These are phyloP conservation scores for Ooceraea biroi DNA, from an alignment of 1,140 invertebrate species.

Conservation along the genomic window DNA sequence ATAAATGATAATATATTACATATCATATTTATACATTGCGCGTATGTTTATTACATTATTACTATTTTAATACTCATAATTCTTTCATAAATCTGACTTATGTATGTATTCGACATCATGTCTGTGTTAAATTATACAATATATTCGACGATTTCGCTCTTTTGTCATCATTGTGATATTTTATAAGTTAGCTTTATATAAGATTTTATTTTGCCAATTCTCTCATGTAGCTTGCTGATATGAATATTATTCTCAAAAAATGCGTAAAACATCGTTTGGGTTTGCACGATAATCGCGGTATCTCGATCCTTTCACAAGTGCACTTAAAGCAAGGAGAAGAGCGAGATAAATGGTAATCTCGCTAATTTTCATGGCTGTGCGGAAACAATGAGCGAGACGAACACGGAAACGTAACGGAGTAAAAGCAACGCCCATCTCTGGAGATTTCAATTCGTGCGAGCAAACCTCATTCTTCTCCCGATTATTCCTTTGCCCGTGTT, in stretches of 20 bases:
- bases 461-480: slow-evolving; percentile 38
- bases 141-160: neutral
- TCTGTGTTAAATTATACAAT: neutral
- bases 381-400: neutral
- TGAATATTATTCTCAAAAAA: neutral
- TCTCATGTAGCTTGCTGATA: neutral
- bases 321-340: neutral
- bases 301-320: neutral
- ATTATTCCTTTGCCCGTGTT: slow-evolving; percentile 55
- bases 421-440: slow-evolving; percentile 42
- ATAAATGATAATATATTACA: no score
- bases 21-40: no score
- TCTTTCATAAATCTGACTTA: no score
- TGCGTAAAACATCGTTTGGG: no score
- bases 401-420: slow-evolving; percentile 32
- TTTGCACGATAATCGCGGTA: slow-evolving; percentile 2
- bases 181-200: neutral
- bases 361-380: slow-evolving; percentile 26
- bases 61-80: no score
- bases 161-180: neutral
- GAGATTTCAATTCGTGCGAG: slow-evolving; percentile 58
- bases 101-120: no score
- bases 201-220: neutral
- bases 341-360: slow-evolving; percentile 37
- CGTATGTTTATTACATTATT: no score